Evolutionary conservation across 35 echinoderm and acorn worm genomes (phyloP).

Genomic region (Heliocidaris tuberculata): DNA sequence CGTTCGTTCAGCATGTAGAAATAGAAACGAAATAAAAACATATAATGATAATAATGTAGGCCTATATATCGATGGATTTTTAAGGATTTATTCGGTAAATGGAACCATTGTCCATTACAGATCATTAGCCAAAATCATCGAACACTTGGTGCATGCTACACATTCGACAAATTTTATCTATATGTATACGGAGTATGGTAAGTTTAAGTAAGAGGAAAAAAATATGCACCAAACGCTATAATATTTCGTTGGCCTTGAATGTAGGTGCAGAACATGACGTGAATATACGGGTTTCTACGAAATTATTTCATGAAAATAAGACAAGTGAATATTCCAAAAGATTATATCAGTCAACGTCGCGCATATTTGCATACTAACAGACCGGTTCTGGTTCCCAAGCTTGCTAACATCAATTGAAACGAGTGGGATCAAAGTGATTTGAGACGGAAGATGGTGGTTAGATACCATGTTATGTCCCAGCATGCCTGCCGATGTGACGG

Average conservation of each 20-base stretch:
- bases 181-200: no score
- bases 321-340: background rate
- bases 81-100: no score
- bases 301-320: background rate
- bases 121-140: no score
- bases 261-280: background rate
- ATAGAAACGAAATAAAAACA: no score
- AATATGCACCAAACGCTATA: no score
- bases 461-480: background rate
- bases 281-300: background rate
- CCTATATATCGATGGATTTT: no score
- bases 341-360: background rate
- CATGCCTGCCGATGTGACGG: background rate
- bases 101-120: no score
- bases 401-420: conserved; percentile 37
- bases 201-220: no score
- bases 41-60: no score
- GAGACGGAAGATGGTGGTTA: background rate
- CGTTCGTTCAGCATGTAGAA: no score
- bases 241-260: background rate
- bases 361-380: background rate
- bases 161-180: no score
- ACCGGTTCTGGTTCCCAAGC: conserved; percentile 19
- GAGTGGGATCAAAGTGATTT: conserved; percentile 34
- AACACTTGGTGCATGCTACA: no score